phyloP scores from a whole-genome alignment of 1,140 invertebrate genomes.

The Drosophila nigromelanica region DNA sequence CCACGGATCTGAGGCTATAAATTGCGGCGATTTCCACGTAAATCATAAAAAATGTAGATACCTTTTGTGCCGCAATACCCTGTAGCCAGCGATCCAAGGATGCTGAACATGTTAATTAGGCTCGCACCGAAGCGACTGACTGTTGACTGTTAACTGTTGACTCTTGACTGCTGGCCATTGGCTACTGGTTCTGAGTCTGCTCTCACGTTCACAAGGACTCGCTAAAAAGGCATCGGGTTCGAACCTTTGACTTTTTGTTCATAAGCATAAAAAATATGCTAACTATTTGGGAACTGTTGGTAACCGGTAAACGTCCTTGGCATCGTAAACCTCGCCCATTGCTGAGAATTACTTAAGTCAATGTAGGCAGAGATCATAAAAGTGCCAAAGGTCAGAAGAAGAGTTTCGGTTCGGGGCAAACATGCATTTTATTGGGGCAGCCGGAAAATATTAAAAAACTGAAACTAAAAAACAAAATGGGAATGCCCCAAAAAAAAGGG shows the following conservation, averaged over 20 bases:
- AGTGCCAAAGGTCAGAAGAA: not conserved
- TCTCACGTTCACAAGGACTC: constrained; percentile 76
- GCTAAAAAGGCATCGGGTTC: constrained; percentile 52
- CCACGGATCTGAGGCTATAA: constrained; percentile 34
- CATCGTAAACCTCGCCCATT: constrained; percentile 60
- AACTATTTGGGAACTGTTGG: constrained; percentile 50
- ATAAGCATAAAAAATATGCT: constrained; percentile 65
- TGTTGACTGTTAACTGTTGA: constrained; percentile 1
- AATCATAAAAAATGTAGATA: constrained; percentile 76
- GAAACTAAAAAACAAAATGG: constrained; percentile 7
- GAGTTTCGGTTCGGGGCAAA: too few relatives aligned
- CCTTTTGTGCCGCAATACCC: constrained; percentile 32
- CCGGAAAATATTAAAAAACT: constrained; percentile 73
- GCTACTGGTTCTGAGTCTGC: constrained; percentile 69
- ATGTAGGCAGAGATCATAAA: constrained; percentile 76
- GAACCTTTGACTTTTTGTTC: constrained; percentile 28
- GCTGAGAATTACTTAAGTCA: constrained; percentile 79
- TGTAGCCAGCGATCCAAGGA: constrained; percentile 26
- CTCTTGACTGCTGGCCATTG: constrained; percentile 23
- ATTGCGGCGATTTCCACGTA: constrained; percentile 72
- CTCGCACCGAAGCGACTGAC: constrained; percentile 5
- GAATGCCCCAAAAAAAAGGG: constrained; percentile 7
- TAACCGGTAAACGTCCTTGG: constrained; percentile 52
- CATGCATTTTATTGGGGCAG: constrained; percentile 65
- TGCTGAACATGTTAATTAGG: constrained; percentile 78